These are phyloP conservation scores for Cantharis lateralis DNA, from an alignment of 2,888 invertebrate genomes.

Conservation along the genomic window DNA sequence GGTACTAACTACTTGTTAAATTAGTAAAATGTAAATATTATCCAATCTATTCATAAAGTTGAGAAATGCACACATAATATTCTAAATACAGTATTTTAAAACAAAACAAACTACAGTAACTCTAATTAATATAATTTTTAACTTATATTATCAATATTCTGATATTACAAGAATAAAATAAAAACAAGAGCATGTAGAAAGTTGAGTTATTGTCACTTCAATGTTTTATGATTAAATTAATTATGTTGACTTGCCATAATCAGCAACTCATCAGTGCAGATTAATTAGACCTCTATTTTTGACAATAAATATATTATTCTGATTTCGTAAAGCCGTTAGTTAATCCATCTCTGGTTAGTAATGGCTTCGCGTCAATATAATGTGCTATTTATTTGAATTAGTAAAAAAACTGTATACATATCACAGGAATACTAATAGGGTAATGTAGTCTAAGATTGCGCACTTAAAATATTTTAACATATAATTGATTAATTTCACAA, in stretches of 20 bases:
- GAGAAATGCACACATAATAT: neutral
- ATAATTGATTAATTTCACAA: too few relatives aligned
- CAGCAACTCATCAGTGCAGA: neutral
- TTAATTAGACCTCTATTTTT: neutral
- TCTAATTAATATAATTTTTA: neutral
- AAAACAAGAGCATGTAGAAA: neutral
- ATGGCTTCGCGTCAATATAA: neutral
- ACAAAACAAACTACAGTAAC: neutral
- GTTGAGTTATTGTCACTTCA: neutral
- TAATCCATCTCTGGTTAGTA: neutral
- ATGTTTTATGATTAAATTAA: too few relatives aligned
- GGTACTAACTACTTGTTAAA: constrained; percentile 14
- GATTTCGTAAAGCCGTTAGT: neutral
- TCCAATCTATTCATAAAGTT: neutral
- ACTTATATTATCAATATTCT: too few relatives aligned
- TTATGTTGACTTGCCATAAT: neutral
- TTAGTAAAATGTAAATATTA: constrained; percentile 13
- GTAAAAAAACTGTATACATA: neutral
- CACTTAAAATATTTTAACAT: too few relatives aligned
- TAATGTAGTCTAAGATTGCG: too few relatives aligned
- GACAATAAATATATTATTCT: neutral
- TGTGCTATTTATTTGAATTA: neutral
- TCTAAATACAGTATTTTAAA: neutral
- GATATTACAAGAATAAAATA: neutral
- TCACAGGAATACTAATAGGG: neutral